A percentile compares a stretch with the other conserved stretches of the same genome.
Conservation (phyloP, 2,113 vertebrate genomes). For the Ursus arctos region DNA sequence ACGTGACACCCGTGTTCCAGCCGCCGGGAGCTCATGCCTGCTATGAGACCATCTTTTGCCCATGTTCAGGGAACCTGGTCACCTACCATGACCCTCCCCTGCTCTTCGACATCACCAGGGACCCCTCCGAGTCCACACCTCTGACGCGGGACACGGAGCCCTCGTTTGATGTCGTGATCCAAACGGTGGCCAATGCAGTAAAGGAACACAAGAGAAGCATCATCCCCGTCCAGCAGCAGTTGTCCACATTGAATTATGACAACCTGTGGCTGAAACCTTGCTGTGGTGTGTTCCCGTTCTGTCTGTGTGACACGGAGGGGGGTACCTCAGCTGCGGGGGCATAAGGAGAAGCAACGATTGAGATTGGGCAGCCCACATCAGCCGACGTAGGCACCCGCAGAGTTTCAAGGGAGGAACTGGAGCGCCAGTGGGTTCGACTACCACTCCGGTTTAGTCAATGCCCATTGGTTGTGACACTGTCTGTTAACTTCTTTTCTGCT, state of each 20-base stretch:
- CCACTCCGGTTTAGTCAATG: background rate
- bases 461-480: no score
- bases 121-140: constrained; percentile 91
- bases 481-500: background rate
- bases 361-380: background rate
- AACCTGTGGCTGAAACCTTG: constrained; percentile 93
- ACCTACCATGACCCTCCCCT: constrained; percentile 90
- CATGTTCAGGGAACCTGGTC: constrained; percentile 88
- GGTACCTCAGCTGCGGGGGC: fast-evolving
- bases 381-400: no score
- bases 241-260: constrained; percentile 88
- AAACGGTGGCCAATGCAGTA: constrained; percentile 83
- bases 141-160: constrained; percentile 86
- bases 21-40: constrained; percentile 89
- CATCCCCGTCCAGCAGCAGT: constrained; percentile 84
- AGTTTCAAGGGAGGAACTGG: background rate
- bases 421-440: background rate
- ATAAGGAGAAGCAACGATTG: fast-evolving
- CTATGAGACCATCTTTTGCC: constrained; percentile 85
- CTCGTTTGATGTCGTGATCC: constrained; percentile 85
- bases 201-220: constrained; percentile 86
- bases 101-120: constrained; percentile 90
- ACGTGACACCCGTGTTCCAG: constrained; percentile 91
- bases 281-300: constrained; percentile 94
- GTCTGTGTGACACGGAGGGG: constrained; percentile 89